Evolutionary conservation across 2,888 invertebrate species (phyloP).

Genomic region (Tipula vernalis): DNA sequence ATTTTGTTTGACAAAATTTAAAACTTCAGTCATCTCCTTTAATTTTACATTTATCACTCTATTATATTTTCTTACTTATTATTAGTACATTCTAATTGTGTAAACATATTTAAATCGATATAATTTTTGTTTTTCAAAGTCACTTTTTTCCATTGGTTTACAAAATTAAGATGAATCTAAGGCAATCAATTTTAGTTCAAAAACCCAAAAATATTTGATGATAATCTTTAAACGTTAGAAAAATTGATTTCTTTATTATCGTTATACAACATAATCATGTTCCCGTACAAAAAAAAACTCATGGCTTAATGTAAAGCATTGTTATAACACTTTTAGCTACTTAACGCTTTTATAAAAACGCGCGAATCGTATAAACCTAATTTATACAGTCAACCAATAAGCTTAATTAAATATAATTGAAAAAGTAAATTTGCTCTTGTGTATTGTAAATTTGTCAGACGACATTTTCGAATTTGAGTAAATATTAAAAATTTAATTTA

Average conservation of each 20-base stretch:
- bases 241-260: not conserved
- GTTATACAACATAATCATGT: not conserved
- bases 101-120: not conserved
- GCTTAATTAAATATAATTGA: not conserved
- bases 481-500: not conserved
- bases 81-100: not conserved
- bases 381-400: no score
- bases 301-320: no score
- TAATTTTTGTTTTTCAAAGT: not conserved
- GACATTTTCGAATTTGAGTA: not conserved
- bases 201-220: not conserved
- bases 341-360: not conserved
- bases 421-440: not conserved
- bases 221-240: not conserved
- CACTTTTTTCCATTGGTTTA: not conserved
- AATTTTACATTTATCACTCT: not conserved
- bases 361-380: no score
- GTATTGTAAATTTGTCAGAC: not conserved
- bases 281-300: no score
- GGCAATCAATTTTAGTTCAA: not conserved
- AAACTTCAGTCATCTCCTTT: constrained; percentile 5
- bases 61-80: not conserved
- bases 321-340: not conserved
- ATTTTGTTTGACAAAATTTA: constrained; percentile 29
- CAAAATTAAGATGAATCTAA: no score